Percentiles rank a stretch among this genome's conserved stretches.
Conservation (phyloP, 2,113 vertebrate genomes). For the Myrmecophaga tridactyla region DNA sequence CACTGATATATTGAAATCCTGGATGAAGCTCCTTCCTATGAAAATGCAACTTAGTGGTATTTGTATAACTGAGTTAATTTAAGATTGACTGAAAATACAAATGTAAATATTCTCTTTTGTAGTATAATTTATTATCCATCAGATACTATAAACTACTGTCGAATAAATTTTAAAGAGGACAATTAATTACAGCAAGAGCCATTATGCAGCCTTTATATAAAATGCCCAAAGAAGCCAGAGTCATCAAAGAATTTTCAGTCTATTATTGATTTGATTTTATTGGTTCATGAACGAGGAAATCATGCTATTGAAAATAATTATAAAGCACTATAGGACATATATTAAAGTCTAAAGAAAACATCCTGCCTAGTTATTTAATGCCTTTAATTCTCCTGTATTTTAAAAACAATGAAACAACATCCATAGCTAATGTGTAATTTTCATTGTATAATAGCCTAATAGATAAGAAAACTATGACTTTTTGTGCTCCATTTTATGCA, state of each 20-base stretch:
- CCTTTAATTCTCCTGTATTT: background rate
- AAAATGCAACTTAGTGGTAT: conserved; percentile 34
- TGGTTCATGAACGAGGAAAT: background rate
- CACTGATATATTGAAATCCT: background rate
- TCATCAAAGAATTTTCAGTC: background rate
- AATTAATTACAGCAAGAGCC: conserved; percentile 64
- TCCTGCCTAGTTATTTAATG: background rate
- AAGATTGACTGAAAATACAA: background rate
- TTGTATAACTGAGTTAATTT: conserved; percentile 20
- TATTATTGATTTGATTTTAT: background rate
- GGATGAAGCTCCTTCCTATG: background rate
- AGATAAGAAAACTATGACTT: background rate
- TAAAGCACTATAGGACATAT: background rate
- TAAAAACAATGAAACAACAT: background rate
- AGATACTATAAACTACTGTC: conserved; percentile 52
- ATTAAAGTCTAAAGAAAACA: background rate
- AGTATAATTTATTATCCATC: conserved; percentile 53
- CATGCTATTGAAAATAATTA: background rate
- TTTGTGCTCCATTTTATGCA: background rate
- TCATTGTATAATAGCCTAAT: background rate
- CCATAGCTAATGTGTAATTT: background rate
- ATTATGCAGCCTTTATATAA: conserved; percentile 24
- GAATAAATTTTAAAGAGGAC: conserved; percentile 56
- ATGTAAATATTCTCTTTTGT: background rate
- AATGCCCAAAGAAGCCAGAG: background rate